phyloP scores from a whole-genome alignment of 2,888 invertebrate species.

The Mesodorylaimus sp. region DNA sequence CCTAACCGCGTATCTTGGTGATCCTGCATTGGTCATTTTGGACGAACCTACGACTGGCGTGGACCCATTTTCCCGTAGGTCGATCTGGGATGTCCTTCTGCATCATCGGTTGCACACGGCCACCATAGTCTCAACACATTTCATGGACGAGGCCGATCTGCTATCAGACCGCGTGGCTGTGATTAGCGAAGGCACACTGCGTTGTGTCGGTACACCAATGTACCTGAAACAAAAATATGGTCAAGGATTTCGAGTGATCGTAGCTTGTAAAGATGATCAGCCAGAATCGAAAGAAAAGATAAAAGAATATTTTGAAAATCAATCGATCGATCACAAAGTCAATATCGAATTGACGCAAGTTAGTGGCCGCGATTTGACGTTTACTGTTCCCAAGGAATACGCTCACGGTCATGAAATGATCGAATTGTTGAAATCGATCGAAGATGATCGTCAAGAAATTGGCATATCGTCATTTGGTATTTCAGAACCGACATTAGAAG shows the following conservation, averaged over 20 bases:
- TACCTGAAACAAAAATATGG: slow-evolving; percentile 72
- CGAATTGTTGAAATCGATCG: not conserved
- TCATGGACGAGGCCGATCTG: slow-evolving; percentile 75
- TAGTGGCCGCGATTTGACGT: not conserved
- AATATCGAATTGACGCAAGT: not conserved
- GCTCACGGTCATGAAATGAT: not conserved
- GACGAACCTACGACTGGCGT: slow-evolving; percentile 72
- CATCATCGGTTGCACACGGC: slow-evolving; percentile 37
- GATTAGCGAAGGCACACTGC: slow-evolving; percentile 56
- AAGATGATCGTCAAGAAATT: not conserved
- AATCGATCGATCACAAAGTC: not conserved
- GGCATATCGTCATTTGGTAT: slow-evolving; percentile 6
- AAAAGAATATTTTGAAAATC: not conserved
- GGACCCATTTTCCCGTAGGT: slow-evolving; percentile 60
- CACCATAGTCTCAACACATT: slow-evolving; percentile 61
- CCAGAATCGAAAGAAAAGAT: slow-evolving; percentile 39
- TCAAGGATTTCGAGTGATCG: slow-evolving; percentile 56
- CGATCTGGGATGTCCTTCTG: slow-evolving; percentile 62
- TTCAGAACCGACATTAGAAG: slow-evolving; percentile 7
- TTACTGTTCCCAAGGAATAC: not conserved
- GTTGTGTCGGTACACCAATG: slow-evolving; percentile 63
- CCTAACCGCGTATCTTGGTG: slow-evolving; percentile 65
- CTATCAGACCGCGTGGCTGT: slow-evolving; percentile 68
- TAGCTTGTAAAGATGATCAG: slow-evolving; percentile 44
- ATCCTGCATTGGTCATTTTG: slow-evolving; percentile 58